These are phyloP conservation scores for Microplitis manilae DNA, from an alignment of 2,888 invertebrate species.

Conservation along the genomic window DNA sequence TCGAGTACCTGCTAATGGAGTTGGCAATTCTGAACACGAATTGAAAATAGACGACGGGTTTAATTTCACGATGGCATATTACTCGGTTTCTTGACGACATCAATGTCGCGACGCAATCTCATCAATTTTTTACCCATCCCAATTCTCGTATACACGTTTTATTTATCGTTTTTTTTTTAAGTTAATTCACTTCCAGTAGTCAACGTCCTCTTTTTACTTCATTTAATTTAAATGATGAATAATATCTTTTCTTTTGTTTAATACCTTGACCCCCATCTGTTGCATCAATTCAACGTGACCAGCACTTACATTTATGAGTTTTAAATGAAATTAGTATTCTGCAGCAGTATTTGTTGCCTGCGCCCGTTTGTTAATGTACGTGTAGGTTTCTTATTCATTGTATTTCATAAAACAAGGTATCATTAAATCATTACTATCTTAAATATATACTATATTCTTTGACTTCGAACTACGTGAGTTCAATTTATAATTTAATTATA, in stretches of 20 bases:
- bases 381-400: conserved; percentile 11
- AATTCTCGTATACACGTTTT: not conserved
- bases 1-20: not conserved
- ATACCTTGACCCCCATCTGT: conserved; percentile 45
- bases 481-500: conserved; percentile 1
- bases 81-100: not conserved
- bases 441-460: not conserved
- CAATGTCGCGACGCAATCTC: not conserved
- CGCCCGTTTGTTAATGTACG: not conserved
- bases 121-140: not conserved
- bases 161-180: too few relatives aligned
- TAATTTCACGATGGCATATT: not conserved
- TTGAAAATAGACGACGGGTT: not conserved
- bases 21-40: conserved; percentile 2
- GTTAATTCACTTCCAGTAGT: not conserved
- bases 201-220: not conserved
- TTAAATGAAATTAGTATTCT: conserved; percentile 4
- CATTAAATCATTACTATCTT: not conserved
- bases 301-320: conserved; percentile 9
- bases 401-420: conserved; percentile 11
- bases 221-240: not conserved
- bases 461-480: not conserved
- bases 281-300: conserved; percentile 38
- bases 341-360: not conserved
- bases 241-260: not conserved